A percentile compares a stretch with the other conserved stretches of the same genome.
These are phyloP conservation scores for Rhinogobius similis DNA, from an alignment of 2,113 vertebrate species.

Conservation along the genomic window DNA sequence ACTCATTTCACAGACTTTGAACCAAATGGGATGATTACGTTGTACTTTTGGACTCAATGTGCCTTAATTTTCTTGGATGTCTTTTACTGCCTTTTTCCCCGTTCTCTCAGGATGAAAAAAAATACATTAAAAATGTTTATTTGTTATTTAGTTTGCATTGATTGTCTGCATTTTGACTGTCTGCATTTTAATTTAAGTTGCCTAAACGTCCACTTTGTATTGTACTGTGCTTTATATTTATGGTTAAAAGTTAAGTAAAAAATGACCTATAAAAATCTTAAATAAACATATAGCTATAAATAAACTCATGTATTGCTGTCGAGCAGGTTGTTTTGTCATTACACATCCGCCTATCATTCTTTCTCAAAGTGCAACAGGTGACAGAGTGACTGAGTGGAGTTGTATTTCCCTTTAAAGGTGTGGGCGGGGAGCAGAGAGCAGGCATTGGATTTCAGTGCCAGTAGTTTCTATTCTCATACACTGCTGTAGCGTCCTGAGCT, in stretches of 20 bases:
- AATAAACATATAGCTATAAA: conserved; percentile 1
- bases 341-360: conserved; percentile 1
- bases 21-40: no score
- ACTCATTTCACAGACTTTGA: no score
- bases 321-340: conserved; percentile 18
- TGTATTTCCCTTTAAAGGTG: conserved; percentile 58
- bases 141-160: no score
- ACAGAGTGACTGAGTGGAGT: conserved; percentile 37
- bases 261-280: neutral
- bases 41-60: no score
- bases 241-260: neutral
- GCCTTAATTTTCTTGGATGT: no score
- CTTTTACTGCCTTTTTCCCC: no score
- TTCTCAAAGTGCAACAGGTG: conserved; percentile 10
- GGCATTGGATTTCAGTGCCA: conserved; percentile 61
- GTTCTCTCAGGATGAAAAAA: no score
- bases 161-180: no score
- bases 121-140: no score
- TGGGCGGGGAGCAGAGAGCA: conserved; percentile 44
- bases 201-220: neutral
- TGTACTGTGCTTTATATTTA: neutral
- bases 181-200: no score
- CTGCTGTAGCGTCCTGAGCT: neutral
- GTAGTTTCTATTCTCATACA: conserved; percentile 36
- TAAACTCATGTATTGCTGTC: neutral